These are phyloP conservation scores for Oxygymnocypris stewartii DNA, from an alignment of 2,113 vertebrate species.

Conservation along the genomic window DNA sequence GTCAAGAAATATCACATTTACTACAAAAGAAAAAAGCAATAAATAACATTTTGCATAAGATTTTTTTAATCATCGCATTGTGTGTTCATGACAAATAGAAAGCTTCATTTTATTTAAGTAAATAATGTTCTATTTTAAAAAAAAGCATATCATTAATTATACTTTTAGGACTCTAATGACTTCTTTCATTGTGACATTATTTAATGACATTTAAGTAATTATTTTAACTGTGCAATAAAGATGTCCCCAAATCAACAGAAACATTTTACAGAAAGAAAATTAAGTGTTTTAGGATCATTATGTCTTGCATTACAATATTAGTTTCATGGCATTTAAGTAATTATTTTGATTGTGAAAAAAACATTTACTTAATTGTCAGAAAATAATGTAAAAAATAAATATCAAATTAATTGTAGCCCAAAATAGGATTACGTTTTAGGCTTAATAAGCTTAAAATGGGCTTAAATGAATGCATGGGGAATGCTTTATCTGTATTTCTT, in stretches of 20 bases:
- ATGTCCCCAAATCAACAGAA: background rate
- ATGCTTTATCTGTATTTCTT: background rate
- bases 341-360: background rate
- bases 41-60: background rate
- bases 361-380: background rate
- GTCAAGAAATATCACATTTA: background rate
- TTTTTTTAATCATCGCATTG: background rate
- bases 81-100: background rate
- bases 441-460: background rate
- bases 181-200: background rate
- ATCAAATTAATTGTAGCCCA: background rate
- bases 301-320: background rate
- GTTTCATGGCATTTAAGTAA: background rate
- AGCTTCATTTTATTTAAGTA: background rate
- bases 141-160: background rate
- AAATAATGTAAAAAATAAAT: background rate
- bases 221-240: background rate
- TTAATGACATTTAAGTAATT: background rate
- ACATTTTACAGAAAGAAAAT: background rate
- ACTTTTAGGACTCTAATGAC: background rate
- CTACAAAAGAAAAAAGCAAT: background rate
- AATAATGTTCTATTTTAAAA: background rate
- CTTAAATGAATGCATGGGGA: background rate
- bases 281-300: background rate
- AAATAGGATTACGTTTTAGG: background rate